Base-by-base conservation (phyloP, 2,113 vertebrate species). In the Lophius piscatorius region DNA sequence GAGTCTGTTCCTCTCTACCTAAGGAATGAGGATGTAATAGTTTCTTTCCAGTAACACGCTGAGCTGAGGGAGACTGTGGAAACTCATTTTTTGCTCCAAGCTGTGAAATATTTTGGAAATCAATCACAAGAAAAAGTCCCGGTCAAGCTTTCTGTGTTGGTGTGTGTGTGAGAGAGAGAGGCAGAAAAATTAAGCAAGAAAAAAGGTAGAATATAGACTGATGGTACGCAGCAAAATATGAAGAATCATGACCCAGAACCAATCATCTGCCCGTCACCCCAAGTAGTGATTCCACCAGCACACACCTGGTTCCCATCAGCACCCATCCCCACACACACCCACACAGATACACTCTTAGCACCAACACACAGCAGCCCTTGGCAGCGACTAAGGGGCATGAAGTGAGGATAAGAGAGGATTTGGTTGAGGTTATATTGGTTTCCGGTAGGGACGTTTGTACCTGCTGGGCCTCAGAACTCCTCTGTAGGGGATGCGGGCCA, bases 401-500 rank as follows among this genome's bases (percentile, higher is more conserved):
- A 67, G 70, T 67, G 70, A 78, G 75, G 85, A 87, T 86, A 88
- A 89, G 64, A 82, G 64, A 62, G 72, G 40, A 33, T 79, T 63
- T 69, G 70, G 39, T 61, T 81, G 35, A 74, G 60, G 52, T 85
- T 64, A 24, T 70, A 54, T 59, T 81, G 67, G 66, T 60, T 80
- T 83, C 78, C 60, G 65, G 64, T 81, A 47, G 61, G 60, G 87
- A 83, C 90, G 87, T 78, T 52, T 84, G 93, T 99, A 99, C 97
- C 97, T 99, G 96, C 94, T 95, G 93, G 95, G 92, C 93, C 96
- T 96, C 92, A 93, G 80, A 90, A 92, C 94, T 93, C 96, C 94
- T 91, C 96, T 92, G 95, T 92, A 94, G 90, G 95, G 93, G 93
- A 97, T 98, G 89, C 97, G 94, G 93, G 94, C 92, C 93, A 95